These are phyloP conservation scores for Catostomus latipinnis DNA, from an alignment of 2,797 vertebrate genomes.

Conservation along the genomic window DNA sequence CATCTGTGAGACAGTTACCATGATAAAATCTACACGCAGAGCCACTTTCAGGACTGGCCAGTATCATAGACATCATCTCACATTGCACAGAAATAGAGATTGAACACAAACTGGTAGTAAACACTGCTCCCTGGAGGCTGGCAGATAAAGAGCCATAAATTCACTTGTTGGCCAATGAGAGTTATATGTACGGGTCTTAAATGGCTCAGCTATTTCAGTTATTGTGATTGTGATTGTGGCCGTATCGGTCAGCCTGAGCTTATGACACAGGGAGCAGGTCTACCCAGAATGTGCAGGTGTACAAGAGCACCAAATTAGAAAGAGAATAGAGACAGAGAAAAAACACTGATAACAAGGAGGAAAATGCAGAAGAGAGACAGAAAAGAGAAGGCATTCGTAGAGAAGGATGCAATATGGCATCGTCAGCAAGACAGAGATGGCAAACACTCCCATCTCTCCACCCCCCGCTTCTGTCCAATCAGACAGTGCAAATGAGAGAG, in stretches of 20 bases:
- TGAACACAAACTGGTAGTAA: conserved; percentile 27
- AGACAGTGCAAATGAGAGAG: conserved; percentile 33
- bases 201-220: neutral
- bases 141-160: neutral
- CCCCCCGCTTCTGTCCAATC: conserved; percentile 45
- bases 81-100: conserved; percentile 53
- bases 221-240: neutral
- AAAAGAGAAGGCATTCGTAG: conserved; percentile 72
- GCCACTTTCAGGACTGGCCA: no score
- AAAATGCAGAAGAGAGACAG: conserved; percentile 61
- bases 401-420: conserved; percentile 72
- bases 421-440: conserved; percentile 75
- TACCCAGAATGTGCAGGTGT: conserved; percentile 72
- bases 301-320: conserved; percentile 62
- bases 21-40: conserved; percentile 20
- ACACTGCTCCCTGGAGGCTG: conserved; percentile 34
- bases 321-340: conserved; percentile 61
- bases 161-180: neutral
- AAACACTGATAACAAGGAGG: conserved; percentile 71
- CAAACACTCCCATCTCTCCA: conserved; percentile 67
- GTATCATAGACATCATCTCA: conserved; percentile 56
- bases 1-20: conserved; percentile 57
- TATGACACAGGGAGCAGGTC: conserved; percentile 69
- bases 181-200: neutral
- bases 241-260: neutral